Conservation (phyloP, 92 coral and sea anemone genomes). For the Zoanthus solanderi region DNA sequence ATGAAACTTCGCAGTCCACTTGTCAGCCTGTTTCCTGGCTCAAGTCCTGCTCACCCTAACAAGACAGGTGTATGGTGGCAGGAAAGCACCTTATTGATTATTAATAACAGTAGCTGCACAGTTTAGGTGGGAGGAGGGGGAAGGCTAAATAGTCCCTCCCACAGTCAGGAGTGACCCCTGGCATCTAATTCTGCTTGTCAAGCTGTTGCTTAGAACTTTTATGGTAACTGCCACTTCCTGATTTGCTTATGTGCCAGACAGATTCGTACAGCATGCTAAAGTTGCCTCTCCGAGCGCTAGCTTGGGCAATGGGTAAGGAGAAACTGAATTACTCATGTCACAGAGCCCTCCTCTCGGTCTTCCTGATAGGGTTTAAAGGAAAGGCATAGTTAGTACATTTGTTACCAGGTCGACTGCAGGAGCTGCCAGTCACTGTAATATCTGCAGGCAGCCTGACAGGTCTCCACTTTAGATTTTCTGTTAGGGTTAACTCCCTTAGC, state of each 20-base stretch:
- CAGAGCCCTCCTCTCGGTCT: too few species aligned
- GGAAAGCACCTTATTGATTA: constrained; percentile 44
- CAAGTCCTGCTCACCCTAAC: neutral
- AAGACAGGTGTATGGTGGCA: constrained; percentile 16
- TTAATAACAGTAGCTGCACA: constrained; percentile 38
- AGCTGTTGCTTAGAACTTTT: constrained; percentile 5
- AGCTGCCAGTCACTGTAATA: too few species aligned
- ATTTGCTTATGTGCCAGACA: too few species aligned
- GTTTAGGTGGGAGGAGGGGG: neutral
- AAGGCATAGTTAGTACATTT: too few species aligned
- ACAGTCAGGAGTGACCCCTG: constrained; percentile 44
- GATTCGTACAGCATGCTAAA: too few species aligned
- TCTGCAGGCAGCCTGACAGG: too few species aligned
- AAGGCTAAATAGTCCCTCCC: constrained; percentile 21
- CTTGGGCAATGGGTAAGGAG: neutral
- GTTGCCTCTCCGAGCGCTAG: neutral
- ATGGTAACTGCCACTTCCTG: neutral
- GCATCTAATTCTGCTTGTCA: constrained; percentile 14
- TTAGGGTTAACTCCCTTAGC: too few species aligned
- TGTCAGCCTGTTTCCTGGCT: neutral
- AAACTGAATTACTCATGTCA: too few species aligned
- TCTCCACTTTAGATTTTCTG: too few species aligned
- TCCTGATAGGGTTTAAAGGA: too few species aligned
- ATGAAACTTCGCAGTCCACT: neutral
- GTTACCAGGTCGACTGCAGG: too few species aligned